Percentiles rank a stretch among this genome's conserved stretches.
phyloP scores from a whole-genome alignment of 64 coral and sea anemone species.

The Stylophora pistillata region DNA sequence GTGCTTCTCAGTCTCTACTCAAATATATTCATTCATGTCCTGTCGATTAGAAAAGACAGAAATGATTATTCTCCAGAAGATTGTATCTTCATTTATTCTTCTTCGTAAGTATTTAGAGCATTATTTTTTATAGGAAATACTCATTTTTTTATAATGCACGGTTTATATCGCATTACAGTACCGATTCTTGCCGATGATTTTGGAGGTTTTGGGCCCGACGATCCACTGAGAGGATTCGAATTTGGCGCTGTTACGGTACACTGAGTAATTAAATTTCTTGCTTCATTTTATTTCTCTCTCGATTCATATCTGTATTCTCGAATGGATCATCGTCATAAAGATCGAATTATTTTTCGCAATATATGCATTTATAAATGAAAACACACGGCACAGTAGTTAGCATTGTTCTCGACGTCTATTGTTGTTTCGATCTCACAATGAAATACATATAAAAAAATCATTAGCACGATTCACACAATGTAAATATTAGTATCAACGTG shows the following conservation, averaged over 20 bases:
- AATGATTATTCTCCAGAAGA: not conserved
- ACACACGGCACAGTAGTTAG: not conserved
- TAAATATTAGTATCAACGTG: not conserved
- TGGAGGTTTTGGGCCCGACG: constrained; percentile 34
- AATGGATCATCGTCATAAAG: not conserved
- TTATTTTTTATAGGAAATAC: not conserved
- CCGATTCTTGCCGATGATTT: constrained; percentile 16
- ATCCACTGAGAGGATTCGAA: constrained; percentile 40
- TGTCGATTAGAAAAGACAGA: not conserved
- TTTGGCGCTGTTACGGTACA: constrained; percentile 55
- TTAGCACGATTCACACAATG: not conserved
- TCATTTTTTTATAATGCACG: not conserved
- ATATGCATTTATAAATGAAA: not conserved
- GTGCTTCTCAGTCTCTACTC: constrained; percentile 10
- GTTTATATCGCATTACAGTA: not conserved
- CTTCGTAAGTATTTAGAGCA: constrained; percentile 1
- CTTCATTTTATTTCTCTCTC: not conserved
- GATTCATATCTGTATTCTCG: not conserved
- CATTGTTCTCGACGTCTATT: not conserved
- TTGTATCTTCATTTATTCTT: not conserved
- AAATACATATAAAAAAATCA: not conserved
- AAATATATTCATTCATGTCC: not conserved
- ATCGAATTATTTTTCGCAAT: not conserved
- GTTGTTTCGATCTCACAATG: not conserved
- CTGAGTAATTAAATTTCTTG: not conserved